A percentile compares a stretch with the other conserved stretches of the same genome.
phyloP scores from a whole-genome alignment of 2,888 invertebrate genomes.

The Agrotis exclamationis region DNA sequence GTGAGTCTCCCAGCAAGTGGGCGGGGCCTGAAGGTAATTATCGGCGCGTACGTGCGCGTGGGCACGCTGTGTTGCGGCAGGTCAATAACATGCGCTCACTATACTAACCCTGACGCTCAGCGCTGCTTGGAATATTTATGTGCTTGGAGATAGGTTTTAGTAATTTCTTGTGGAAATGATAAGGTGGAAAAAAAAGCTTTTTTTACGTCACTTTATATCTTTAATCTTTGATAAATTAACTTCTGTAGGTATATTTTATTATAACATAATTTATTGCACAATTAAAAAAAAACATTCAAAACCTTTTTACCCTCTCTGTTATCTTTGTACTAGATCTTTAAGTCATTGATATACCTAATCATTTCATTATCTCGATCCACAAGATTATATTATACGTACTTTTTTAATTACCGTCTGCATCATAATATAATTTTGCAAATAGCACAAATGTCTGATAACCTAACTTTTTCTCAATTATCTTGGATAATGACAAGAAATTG shows the following conservation, averaged over 20 bases:
- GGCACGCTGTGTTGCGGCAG: constrained; percentile 72
- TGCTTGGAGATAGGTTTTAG: constrained; percentile 1
- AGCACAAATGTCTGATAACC: neutral
- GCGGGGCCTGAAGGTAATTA: constrained; percentile 33
- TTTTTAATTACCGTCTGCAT: neutral
- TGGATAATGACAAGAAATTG: too few species aligned
- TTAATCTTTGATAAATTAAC: too few species aligned
- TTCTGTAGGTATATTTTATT: too few species aligned
- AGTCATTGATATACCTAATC: constrained; percentile 14
- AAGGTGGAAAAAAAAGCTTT: too few species aligned
- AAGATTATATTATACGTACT: too few species aligned
- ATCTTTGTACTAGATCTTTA: neutral
- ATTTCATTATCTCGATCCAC: too few species aligned
- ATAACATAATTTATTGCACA: too few species aligned
- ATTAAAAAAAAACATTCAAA: too few species aligned
- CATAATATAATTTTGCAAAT: neutral
- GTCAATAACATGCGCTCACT: constrained; percentile 66
- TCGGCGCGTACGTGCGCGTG: constrained; percentile 68
- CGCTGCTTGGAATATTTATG: constrained; percentile 6
- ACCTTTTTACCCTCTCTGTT: neutral
- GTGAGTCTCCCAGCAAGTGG: constrained; percentile 10
- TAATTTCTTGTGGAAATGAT: neutral
- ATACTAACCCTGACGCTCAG: constrained; percentile 19
- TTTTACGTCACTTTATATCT: neutral
- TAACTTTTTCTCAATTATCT: neutral